Evolutionary conservation across 2,888 invertebrate species (phyloP).

Genomic region (Limnephilus marmoratus): DNA sequence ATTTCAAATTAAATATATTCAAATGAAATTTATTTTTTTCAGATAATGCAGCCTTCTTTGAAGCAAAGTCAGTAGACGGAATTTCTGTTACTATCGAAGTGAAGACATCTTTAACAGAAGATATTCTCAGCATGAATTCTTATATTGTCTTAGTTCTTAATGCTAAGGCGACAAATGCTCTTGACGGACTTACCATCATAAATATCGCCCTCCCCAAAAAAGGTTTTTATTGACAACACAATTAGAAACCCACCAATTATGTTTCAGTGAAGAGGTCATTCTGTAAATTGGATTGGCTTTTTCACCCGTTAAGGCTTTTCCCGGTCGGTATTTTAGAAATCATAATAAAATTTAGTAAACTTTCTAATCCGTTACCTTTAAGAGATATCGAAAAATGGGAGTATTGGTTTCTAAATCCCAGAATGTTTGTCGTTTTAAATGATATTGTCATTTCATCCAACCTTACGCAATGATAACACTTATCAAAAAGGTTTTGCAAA

Average conservation of each 20-base stretch:
- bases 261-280: neutral
- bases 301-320: neutral
- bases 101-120: neutral
- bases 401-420: neutral
- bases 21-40: neutral
- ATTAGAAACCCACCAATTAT: neutral
- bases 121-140: neutral
- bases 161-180: neutral
- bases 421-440: neutral
- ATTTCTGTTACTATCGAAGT: neutral
- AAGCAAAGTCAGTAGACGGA: neutral
- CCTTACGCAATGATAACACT: neutral
- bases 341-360: neutral
- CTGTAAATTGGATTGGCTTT: neutral
- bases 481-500: neutral
- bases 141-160: slow-evolving; percentile 23
- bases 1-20: too few species aligned
- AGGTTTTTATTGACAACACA: neutral
- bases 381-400: neutral
- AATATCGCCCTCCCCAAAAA: neutral
- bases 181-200: slow-evolving; percentile 4
- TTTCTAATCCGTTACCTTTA: neutral
- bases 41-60: neutral
- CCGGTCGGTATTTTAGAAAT: neutral
- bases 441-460: neutral